phyloP scores from a whole-genome alignment of 2,113 vertebrate species.

The Entomyzon cyanotis region DNA sequence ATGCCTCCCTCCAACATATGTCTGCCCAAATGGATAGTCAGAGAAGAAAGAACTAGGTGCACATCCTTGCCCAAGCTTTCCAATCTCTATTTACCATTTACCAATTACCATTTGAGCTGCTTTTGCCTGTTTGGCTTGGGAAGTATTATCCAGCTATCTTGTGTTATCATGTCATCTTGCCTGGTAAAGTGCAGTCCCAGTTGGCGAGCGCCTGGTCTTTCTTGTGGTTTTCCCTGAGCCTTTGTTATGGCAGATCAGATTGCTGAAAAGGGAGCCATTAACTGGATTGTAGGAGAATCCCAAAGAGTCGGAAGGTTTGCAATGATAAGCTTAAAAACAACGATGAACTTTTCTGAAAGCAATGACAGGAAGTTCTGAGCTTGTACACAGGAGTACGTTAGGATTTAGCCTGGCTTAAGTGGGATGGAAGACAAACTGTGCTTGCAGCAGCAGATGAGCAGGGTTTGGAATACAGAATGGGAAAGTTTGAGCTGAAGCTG shows the following conservation, averaged over 20 bases:
- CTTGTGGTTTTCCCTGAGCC: background rate
- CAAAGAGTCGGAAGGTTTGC: background rate
- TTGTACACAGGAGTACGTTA: background rate
- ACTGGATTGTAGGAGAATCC: background rate
- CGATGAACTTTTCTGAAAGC: background rate
- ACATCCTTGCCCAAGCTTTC: background rate
- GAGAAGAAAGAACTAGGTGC: background rate
- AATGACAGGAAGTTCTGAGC: slow-evolving; percentile 24
- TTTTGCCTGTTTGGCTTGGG: background rate
- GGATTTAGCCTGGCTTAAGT: slow-evolving; percentile 47
- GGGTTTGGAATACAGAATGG: slow-evolving; percentile 24
- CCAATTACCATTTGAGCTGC: background rate
- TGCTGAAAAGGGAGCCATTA: background rate
- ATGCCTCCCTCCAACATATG: background rate
- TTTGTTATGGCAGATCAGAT: background rate
- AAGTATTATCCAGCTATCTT: background rate
- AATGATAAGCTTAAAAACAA: background rate
- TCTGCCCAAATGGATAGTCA: background rate
- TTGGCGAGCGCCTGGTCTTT: background rate
- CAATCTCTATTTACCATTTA: background rate
- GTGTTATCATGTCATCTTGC: fast-evolving
- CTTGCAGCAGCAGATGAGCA: slow-evolving; percentile 10
- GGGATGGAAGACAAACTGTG: slow-evolving; percentile 24
- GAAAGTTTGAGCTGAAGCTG: background rate
- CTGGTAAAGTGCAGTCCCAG: background rate